Conservation (phyloP, 2,888 invertebrate species). For the Steinernema hermaphroditum region DNA sequence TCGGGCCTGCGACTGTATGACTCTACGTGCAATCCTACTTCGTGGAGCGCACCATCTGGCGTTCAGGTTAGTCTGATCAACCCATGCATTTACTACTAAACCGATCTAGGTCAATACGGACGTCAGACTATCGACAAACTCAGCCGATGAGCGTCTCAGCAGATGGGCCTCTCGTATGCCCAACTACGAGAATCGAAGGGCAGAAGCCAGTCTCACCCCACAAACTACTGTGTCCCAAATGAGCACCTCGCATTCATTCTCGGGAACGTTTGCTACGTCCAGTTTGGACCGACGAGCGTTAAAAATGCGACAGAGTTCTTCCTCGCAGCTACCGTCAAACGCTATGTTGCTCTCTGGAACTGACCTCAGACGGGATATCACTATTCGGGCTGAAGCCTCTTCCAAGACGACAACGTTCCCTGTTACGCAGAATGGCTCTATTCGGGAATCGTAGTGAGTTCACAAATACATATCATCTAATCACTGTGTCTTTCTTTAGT, state of each 20-base stretch:
- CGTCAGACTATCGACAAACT: background rate
- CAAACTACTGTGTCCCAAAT: background rate
- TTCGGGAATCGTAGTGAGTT: constrained; percentile 13
- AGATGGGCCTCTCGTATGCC: constrained; percentile 20
- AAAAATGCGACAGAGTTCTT: background rate
- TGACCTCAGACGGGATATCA: background rate
- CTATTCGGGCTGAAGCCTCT: background rate
- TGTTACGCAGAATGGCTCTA: constrained; percentile 9
- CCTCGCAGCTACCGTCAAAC: background rate
- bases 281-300: constrained; percentile 6
- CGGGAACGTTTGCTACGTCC: background rate
- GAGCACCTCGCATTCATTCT: constrained; percentile 11
- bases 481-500: no score
- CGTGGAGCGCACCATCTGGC: constrained; percentile 21
- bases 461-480: no score
- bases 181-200: background rate
- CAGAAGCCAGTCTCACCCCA: background rate
- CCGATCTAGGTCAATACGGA: background rate
- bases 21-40: background rate
- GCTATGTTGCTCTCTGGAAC: background rate
- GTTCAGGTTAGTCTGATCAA: no score
- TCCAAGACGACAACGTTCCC: constrained; percentile 17
- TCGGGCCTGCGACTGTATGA: background rate
- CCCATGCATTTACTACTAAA: no score
- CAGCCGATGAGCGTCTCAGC: constrained; percentile 6